Conservation (phyloP, 2,888 invertebrate genomes). For the Thelaira solivaga region DNA sequence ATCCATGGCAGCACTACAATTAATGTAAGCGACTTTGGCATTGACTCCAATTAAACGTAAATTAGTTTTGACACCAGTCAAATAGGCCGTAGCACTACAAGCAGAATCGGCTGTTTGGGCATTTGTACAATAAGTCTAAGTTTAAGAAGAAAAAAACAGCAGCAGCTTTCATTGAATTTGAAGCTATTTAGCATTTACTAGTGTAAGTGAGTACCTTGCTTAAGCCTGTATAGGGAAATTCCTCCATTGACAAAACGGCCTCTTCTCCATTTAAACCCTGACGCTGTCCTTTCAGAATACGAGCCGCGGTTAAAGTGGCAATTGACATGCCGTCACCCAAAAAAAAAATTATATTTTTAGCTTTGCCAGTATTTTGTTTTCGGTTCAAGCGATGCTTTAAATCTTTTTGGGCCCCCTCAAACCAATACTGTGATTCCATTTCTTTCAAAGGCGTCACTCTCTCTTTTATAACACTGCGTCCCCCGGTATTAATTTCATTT, state of each 20-base stretch:
- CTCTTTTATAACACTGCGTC: constrained; percentile 23
- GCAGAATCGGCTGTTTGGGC: constrained; percentile 86
- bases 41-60: constrained; percentile 83
- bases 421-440: constrained; percentile 65
- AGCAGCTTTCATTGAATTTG: no score
- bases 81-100: constrained; percentile 77
- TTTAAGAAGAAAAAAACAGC: not conserved
- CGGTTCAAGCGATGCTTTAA: constrained; percentile 62
- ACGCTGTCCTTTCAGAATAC: constrained; percentile 82
- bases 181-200: not conserved
- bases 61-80: constrained; percentile 85
- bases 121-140: constrained; percentile 81
- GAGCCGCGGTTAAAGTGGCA: constrained; percentile 82
- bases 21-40: constrained; percentile 81
- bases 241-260: constrained; percentile 80
- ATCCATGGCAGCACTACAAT: constrained; percentile 81
- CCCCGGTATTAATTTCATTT: not conserved
- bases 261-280: constrained; percentile 80
- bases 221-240: constrained; percentile 81
- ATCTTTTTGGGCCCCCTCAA: constrained; percentile 65
- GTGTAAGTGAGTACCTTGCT: constrained; percentile 78
- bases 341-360: constrained; percentile 72
- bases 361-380: constrained; percentile 58
- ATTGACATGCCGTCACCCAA: constrained; percentile 84
- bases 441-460: constrained; percentile 61